phyloP scores from a whole-genome alignment of 2,797 vertebrate species.

The Gadopsis bispinosus region DNA sequence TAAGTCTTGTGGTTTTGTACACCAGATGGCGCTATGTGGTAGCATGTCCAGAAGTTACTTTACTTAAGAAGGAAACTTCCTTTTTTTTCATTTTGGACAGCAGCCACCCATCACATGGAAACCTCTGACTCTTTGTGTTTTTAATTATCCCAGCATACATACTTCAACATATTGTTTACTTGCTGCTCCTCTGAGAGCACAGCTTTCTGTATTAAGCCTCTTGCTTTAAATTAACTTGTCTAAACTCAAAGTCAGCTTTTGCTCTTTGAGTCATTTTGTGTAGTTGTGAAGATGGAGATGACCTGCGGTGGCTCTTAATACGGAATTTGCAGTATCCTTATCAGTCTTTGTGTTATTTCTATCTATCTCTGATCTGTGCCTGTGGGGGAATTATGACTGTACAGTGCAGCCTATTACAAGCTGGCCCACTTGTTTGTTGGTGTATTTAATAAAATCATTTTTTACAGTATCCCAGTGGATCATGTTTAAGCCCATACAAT shows the following conservation, averaged over 20 bases:
- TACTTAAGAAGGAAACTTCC: background rate
- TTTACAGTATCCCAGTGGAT: slow-evolving; percentile 1
- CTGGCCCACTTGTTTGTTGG: slow-evolving; percentile 11
- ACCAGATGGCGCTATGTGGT: slow-evolving; percentile 71
- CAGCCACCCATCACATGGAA: slow-evolving; percentile 51
- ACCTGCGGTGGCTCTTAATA: background rate
- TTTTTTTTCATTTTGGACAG: slow-evolving; percentile 22
- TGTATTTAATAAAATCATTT: slow-evolving; percentile 2
- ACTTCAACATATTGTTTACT: slow-evolving; percentile 29
- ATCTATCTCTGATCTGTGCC: background rate
- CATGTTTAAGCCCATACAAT: background rate
- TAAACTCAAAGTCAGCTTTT: slow-evolving; percentile 5
- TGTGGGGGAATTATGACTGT: too few species aligned
- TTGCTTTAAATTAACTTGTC: slow-evolving; percentile 10
- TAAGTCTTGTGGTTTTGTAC: background rate
- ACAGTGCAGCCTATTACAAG: background rate
- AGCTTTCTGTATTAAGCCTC: background rate
- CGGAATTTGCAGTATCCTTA: background rate
- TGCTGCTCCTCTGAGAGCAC: background rate
- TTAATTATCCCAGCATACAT: slow-evolving; percentile 37
- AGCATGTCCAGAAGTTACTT: slow-evolving; percentile 1
- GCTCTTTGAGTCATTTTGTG: too few species aligned
- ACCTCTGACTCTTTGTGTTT: slow-evolving; percentile 43
- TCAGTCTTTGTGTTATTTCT: background rate
- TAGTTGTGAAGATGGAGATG: slow-evolving; percentile 14